These are phyloP conservation scores for Microctenopoma steveboyesi DNA, from an alignment of 2,797 vertebrate species.

Conservation along the genomic window DNA sequence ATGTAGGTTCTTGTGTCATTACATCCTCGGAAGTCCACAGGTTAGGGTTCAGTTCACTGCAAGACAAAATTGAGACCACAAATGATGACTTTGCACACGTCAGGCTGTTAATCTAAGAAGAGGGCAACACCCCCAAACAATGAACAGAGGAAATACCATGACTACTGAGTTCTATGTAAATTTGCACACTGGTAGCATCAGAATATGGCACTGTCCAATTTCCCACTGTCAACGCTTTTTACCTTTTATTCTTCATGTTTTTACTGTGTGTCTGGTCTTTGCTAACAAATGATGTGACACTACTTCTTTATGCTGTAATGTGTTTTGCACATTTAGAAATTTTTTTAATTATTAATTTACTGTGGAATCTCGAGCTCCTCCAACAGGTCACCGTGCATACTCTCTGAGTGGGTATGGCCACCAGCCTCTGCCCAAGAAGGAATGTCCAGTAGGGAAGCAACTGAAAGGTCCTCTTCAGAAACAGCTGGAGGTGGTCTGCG, in stretches of 20 bases:
- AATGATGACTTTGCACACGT: slow-evolving; percentile 10
- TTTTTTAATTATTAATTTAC: slow-evolving; percentile 62
- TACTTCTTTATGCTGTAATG: neutral
- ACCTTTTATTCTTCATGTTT: neutral
- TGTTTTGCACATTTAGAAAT: slow-evolving; percentile 18
- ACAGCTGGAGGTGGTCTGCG: slow-evolving; percentile 90
- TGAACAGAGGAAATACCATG: neutral
- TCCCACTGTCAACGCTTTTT: neutral
- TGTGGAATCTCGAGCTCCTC: slow-evolving; percentile 86
- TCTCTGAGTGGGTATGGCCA: slow-evolving; percentile 87
- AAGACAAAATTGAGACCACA: slow-evolving; percentile 43
- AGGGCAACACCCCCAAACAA: neutral
- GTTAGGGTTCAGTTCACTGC: slow-evolving; percentile 79
- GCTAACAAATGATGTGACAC: neutral
- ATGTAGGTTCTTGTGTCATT: slow-evolving; percentile 63
- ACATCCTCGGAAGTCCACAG: slow-evolving; percentile 75
- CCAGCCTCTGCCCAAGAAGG: slow-evolving; percentile 87
- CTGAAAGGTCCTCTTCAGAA: slow-evolving; percentile 95
- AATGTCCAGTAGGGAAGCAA: slow-evolving; percentile 89
- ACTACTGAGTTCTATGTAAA: neutral
- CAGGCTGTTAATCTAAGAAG: neutral
- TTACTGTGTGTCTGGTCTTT: neutral
- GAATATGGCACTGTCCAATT: neutral
- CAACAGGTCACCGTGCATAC: slow-evolving; percentile 86
- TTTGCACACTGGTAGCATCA: neutral